Evolutionary conservation across 2,113 vertebrate species (phyloP).

Genomic region (Pterocles burchelli): DNA sequence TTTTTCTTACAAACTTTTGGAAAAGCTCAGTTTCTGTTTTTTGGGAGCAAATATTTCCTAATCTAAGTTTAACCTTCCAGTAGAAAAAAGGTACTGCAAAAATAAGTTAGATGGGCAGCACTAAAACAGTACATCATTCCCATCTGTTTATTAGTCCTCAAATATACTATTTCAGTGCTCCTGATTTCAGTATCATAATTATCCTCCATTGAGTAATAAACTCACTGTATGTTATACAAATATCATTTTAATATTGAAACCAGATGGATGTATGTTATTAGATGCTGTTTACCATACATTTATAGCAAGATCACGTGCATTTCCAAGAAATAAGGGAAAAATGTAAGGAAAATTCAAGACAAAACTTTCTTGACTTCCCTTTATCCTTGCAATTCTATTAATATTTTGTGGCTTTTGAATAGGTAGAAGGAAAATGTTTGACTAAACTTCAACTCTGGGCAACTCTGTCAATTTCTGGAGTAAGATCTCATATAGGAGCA

Average conservation of each 20-base stretch:
- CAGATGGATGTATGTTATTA: conserved; percentile 50
- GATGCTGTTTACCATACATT: background rate
- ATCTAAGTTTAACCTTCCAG: background rate
- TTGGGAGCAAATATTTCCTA: background rate
- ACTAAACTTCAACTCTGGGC: background rate
- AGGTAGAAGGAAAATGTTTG: background rate
- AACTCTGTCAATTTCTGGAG: background rate
- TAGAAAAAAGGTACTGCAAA: background rate
- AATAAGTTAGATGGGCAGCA: background rate
- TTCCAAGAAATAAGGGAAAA: conserved; percentile 5
- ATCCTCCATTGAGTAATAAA: conserved; percentile 42
- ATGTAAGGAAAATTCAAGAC: background rate
- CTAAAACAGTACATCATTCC: background rate
- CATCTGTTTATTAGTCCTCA: background rate
- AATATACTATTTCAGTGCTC: conserved; percentile 37
- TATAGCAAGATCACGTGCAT: background rate
- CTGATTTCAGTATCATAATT: conserved; percentile 36
- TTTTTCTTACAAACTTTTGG: background rate
- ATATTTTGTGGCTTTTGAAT: background rate
- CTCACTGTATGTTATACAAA: conserved; percentile 41
- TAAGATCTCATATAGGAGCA: background rate
- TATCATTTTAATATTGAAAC: conserved; percentile 49
- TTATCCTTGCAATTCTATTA: background rate
- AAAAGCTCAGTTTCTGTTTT: background rate
- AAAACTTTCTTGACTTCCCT: background rate